Evolutionary conservation across 1,140 invertebrate species (phyloP).

Genomic region (Eueides isabella): DNA sequence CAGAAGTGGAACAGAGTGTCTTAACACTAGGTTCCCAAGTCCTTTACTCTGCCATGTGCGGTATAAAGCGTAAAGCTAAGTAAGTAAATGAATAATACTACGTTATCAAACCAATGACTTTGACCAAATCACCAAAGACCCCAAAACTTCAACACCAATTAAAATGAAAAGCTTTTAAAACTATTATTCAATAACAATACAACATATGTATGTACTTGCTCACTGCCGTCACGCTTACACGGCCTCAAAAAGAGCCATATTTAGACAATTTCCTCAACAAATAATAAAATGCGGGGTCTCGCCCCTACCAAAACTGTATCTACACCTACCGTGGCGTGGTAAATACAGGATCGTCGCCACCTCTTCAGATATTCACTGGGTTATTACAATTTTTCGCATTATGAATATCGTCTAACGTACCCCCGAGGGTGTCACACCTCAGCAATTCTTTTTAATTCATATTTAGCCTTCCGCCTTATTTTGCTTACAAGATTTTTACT

Average conservation of each 20-base stretch:
- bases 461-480: slow-evolving; percentile 78
- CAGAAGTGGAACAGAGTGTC: too few species aligned
- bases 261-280: slow-evolving; percentile 76
- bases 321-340: slow-evolving; percentile 24
- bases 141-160: too few species aligned
- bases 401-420: slow-evolving; percentile 73
- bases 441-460: slow-evolving; percentile 80
- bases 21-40: too few species aligned
- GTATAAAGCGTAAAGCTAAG: too few species aligned
- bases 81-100: too few species aligned
- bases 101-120: too few species aligned
- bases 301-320: slow-evolving; percentile 44
- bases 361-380: slow-evolving; percentile 66
- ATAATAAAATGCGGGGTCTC: slow-evolving; percentile 49
- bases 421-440: slow-evolving; percentile 74
- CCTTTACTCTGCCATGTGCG: too few species aligned
- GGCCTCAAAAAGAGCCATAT: slow-evolving; percentile 51
- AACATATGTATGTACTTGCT: slow-evolving; percentile 13
- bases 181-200: slow-evolving; percentile 17
- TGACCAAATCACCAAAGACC: too few species aligned
- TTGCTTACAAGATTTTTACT: slow-evolving; percentile 79
- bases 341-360: slow-evolving; percentile 58
- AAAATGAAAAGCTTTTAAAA: not conserved
- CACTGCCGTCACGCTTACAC: slow-evolving; percentile 24
- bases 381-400: slow-evolving; percentile 82